phyloP scores from a whole-genome alignment of 53 echinoderm and acorn worm species.

The Actinopyga echinites region DNA sequence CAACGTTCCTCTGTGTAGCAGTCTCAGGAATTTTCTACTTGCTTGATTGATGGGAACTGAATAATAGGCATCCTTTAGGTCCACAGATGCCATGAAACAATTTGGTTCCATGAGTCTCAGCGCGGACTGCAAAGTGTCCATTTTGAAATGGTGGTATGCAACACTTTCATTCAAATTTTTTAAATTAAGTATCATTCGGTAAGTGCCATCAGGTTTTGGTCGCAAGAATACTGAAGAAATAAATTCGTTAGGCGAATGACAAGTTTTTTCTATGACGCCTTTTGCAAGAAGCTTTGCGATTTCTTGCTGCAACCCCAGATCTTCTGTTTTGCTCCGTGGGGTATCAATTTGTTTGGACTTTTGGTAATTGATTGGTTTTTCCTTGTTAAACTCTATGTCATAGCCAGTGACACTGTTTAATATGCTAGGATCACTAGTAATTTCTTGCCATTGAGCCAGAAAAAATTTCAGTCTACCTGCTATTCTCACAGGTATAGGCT shows the following conservation, averaged over 20 bases:
- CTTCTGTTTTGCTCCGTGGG: conserved; percentile 16
- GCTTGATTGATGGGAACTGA: conserved; percentile 38
- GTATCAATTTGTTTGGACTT: not conserved
- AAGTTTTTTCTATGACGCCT: conserved; percentile 6
- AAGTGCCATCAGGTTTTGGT: conserved; percentile 47
- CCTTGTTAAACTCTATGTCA: conserved; percentile 39
- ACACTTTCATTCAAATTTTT: conserved; percentile 16
- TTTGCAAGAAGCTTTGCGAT: conserved; percentile 33
- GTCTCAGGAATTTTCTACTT: conserved; percentile 39
- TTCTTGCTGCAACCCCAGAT: not conserved
- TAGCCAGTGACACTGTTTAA: conserved; percentile 29
- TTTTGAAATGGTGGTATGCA: conserved; percentile 51
- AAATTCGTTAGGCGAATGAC: conserved; percentile 37
- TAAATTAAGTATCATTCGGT: conserved; percentile 59
- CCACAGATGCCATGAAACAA: conserved; percentile 55
- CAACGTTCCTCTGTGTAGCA: conserved; percentile 15
- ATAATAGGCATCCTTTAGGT: conserved; percentile 59
- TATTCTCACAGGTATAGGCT: not conserved
- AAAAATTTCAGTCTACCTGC: conserved; percentile 1
- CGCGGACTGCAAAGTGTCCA: conserved; percentile 50
- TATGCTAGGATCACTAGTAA: conserved; percentile 41
- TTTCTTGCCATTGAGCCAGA: conserved; percentile 29
- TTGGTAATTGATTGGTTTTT: not conserved
- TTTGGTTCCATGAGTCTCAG: conserved; percentile 13
- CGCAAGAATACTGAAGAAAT: conserved; percentile 46